Percentiles rank a stretch among this genome's conserved stretches.
These are phyloP conservation scores for Acanthis flammea DNA, from an alignment of 2,797 vertebrate genomes.

Conservation along the genomic window DNA sequence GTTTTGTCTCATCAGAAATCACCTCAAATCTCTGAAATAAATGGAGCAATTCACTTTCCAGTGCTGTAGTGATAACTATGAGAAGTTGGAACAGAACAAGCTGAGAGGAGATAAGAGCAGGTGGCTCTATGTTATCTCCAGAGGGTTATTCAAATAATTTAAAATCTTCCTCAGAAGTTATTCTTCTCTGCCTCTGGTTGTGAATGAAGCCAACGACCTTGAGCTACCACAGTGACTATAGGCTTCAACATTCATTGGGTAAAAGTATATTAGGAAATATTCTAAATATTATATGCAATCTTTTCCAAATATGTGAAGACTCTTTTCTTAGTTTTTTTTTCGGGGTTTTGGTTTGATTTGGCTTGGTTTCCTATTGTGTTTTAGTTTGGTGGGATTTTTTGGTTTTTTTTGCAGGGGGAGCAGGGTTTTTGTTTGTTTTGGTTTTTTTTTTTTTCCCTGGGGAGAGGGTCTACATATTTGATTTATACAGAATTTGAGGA, in stretches of 20 bases:
- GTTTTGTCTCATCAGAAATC: background rate
- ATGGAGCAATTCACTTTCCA: background rate
- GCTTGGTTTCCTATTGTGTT: background rate
- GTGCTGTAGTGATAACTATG: background rate
- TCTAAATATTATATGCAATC: background rate
- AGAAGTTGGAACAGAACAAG: background rate
- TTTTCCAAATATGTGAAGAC: background rate
- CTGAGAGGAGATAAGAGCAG: background rate
- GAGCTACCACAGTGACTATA: background rate
- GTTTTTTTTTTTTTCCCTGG: too few relatives aligned
- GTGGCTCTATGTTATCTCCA: background rate
- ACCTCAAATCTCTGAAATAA: background rate
- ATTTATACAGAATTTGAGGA: background rate
- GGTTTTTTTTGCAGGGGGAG: fast-evolving
- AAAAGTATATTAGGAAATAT: background rate
- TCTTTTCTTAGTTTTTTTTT: background rate
- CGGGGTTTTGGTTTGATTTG: background rate
- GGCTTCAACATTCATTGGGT: background rate
- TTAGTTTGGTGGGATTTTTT: fast-evolving
- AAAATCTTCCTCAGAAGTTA: background rate
- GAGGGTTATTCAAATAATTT: background rate
- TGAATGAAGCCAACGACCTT: background rate
- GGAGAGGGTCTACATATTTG: background rate
- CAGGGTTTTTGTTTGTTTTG: fast-evolving
- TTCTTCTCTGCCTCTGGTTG: background rate